Conservation (phyloP, 2,113 vertebrate species). For the Pangasianodon gigas region DNA sequence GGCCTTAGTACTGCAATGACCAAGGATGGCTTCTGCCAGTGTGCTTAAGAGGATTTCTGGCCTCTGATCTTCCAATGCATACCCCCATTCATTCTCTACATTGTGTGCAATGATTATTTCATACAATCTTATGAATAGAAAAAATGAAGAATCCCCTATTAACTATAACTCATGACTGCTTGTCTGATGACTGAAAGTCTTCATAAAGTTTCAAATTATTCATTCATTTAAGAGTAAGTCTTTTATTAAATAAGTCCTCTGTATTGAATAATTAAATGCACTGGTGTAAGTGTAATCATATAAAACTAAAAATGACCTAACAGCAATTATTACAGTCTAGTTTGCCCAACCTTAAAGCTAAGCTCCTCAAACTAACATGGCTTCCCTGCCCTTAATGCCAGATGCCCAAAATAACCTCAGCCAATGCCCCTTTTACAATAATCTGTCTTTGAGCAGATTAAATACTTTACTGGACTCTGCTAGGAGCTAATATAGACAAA, state of each 20-base stretch:
- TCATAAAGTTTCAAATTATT: background rate
- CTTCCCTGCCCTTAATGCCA: background rate
- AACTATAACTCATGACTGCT: background rate
- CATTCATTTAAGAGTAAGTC: background rate
- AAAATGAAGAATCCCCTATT: background rate
- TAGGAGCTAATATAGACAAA: background rate
- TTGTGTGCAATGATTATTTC: background rate
- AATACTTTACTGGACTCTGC: background rate
- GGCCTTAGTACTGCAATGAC: slow-evolving; percentile 15
- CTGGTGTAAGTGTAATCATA: background rate
- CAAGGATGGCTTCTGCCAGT: slow-evolving; percentile 2
- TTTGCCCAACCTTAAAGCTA: background rate
- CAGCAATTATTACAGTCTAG: background rate
- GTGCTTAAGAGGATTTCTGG: slow-evolving; percentile 52
- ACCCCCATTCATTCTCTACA: background rate
- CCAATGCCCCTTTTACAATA: background rate
- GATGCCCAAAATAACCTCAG: background rate
- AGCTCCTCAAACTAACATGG: background rate
- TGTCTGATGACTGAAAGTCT: background rate
- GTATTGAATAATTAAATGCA: background rate
- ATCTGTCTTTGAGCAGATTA: background rate
- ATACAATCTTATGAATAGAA: background rate
- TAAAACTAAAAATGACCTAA: background rate
- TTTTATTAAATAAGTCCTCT: background rate
- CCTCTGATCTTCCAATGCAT: slow-evolving; percentile 29